Evolutionary conservation across 1,140 invertebrate genomes (phyloP).

Genomic region (Luehdorfia chinensis): DNA sequence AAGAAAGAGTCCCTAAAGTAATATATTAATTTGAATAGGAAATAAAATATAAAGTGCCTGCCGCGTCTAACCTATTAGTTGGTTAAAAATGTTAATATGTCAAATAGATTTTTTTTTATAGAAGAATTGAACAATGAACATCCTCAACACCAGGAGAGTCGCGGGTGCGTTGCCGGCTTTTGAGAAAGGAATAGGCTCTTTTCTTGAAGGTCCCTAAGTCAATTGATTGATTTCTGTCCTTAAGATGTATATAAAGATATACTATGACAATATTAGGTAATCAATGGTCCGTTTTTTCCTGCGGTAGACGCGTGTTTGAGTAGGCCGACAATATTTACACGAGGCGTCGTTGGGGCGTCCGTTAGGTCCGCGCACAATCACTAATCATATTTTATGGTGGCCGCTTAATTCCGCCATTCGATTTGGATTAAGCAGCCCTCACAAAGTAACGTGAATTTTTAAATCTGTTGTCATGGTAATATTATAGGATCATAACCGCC

Average conservation of each 20-base stretch:
- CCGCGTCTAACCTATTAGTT: too few relatives aligned
- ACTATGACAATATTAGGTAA: constrained; percentile 48
- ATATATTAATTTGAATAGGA: too few relatives aligned
- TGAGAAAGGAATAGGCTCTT: too few relatives aligned
- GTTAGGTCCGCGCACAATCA: constrained; percentile 45
- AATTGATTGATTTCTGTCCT: too few relatives aligned
- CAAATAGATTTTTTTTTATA: too few relatives aligned
- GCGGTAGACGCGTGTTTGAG: constrained; percentile 35
- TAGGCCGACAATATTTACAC: constrained; percentile 49
- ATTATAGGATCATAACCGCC: background rate
- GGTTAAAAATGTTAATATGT: too few relatives aligned
- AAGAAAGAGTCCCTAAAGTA: too few relatives aligned
- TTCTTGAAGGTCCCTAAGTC: too few relatives aligned
- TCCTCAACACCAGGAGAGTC: too few relatives aligned
- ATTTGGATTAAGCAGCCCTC: constrained; percentile 59
- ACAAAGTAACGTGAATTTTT: constrained; percentile 34
- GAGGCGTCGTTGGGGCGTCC: constrained; percentile 41
- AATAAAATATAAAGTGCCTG: too few relatives aligned
- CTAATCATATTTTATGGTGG: constrained; percentile 71
- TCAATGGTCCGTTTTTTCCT: constrained; percentile 32
- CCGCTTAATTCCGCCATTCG: constrained; percentile 56
- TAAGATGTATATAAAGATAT: constrained; percentile 37
- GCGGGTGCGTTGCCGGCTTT: too few relatives aligned
- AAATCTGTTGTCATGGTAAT: constrained; percentile 13
- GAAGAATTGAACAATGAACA: too few relatives aligned